These are phyloP conservation scores for Hyperoodon ampullatus DNA, from an alignment of 2,113 vertebrate genomes.

Conservation along the genomic window DNA sequence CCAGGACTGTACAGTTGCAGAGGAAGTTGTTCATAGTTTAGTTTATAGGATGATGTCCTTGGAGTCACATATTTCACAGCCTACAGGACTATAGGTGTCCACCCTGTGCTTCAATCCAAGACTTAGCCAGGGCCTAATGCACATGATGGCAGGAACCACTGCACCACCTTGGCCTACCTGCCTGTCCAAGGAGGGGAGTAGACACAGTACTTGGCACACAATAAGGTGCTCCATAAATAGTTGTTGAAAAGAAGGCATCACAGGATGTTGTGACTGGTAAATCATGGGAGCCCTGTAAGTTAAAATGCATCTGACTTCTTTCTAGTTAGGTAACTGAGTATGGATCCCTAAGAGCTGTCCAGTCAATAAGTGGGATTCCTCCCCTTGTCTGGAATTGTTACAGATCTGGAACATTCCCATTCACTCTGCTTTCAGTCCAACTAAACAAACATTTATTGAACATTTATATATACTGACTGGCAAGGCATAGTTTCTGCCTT, in stretches of 20 bases:
- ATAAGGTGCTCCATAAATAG: background rate
- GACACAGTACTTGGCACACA: background rate
- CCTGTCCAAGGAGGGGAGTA: background rate
- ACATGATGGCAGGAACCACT: background rate
- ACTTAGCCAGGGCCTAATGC: background rate
- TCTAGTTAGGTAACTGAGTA: background rate
- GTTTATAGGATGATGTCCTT: background rate
- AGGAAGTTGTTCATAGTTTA: background rate
- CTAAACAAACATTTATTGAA: constrained; percentile 2
- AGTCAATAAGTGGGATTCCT: background rate
- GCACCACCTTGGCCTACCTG: background rate
- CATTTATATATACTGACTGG: background rate
- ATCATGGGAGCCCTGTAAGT: background rate
- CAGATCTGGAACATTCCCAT: background rate
- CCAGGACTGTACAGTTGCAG: background rate
- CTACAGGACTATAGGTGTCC: background rate
- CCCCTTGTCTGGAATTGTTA: background rate
- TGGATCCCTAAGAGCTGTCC: background rate
- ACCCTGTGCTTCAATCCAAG: background rate
- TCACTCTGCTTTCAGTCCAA: background rate
- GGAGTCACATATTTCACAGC: background rate
- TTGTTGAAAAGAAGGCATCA: background rate
- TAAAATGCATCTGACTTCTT: background rate
- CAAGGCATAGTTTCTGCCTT: background rate
- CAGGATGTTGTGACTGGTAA: background rate